Evolutionary conservation across 2,888 invertebrate genomes (phyloP).

Genomic region (Spisula solida): DNA sequence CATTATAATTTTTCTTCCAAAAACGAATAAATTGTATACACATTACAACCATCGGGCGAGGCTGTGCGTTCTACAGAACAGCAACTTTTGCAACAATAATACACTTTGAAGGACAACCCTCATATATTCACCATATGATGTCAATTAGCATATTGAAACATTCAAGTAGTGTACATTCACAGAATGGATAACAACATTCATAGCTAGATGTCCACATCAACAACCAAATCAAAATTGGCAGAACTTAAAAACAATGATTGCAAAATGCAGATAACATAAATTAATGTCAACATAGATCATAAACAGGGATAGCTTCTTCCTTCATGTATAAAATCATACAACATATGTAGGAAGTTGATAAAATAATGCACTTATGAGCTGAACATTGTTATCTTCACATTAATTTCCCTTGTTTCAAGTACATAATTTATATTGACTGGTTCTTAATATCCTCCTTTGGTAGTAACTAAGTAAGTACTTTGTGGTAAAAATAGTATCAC

Average conservation of each 20-base stretch:
- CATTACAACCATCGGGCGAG: too few relatives aligned
- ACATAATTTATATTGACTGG: slow-evolving; percentile 10
- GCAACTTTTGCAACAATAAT: too few relatives aligned
- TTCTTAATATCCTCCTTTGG: not conserved
- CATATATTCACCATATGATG: too few relatives aligned
- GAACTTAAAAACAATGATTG: not conserved
- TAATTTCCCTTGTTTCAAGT: slow-evolving; percentile 2
- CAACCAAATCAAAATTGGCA: not conserved
- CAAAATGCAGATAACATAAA: not conserved
- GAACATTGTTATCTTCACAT: not conserved
- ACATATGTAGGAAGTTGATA: not conserved
- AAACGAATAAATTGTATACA: too few relatives aligned
- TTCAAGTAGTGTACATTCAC: not conserved
- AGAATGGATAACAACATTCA: not conserved
- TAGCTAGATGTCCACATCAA: not conserved
- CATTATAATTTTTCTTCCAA: too few relatives aligned
- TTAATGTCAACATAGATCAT: not conserved
- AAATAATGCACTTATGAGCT: slow-evolving; percentile 28
- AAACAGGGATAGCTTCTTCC: not conserved
- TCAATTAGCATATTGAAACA: too few relatives aligned
- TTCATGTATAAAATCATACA: not conserved
- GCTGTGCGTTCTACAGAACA: too few relatives aligned
- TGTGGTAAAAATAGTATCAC: slow-evolving; percentile 45
- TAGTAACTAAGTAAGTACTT: slow-evolving; percentile 41
- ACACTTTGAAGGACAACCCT: too few relatives aligned